phyloP scores from a whole-genome alignment of 2,888 invertebrate genomes.

The Congeria kusceri region DNA sequence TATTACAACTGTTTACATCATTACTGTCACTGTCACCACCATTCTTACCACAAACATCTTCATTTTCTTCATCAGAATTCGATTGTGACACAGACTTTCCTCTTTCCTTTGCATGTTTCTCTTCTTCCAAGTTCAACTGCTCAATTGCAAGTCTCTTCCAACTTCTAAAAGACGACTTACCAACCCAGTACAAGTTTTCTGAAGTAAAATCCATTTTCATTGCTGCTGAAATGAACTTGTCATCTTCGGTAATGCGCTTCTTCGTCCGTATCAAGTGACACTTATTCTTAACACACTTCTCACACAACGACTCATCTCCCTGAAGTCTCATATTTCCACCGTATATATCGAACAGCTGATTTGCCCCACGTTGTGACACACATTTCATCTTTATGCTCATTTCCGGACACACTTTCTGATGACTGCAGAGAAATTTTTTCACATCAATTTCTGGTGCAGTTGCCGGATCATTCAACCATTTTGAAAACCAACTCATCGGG shows the following conservation, averaged over 20 bases:
- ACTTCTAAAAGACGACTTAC: slow-evolving; percentile 87
- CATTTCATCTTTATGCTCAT: slow-evolving; percentile 65
- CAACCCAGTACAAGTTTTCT: slow-evolving; percentile 86
- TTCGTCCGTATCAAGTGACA: slow-evolving; percentile 86
- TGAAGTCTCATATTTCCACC: slow-evolving; percentile 86
- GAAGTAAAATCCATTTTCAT: slow-evolving; percentile 81
- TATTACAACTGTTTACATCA: slow-evolving; percentile 4
- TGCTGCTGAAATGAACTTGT: slow-evolving; percentile 86
- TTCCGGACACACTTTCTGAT: slow-evolving; percentile 66
- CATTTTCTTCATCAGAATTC: slow-evolving; percentile 12
- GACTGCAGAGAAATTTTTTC: slow-evolving; percentile 85
- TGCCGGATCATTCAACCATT: slow-evolving; percentile 86
- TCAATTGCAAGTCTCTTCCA: slow-evolving; percentile 87
- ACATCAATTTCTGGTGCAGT: slow-evolving; percentile 86
- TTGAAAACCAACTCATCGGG: slow-evolving; percentile 87
- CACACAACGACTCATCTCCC: slow-evolving; percentile 79
- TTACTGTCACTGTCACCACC: slow-evolving; percentile 12
- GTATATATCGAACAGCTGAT: slow-evolving; percentile 86
- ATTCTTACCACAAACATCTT: slow-evolving; percentile 18
- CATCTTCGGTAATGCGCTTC: slow-evolving; percentile 86
- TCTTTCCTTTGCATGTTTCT: slow-evolving; percentile 30
- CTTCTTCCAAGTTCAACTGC: slow-evolving; percentile 34
- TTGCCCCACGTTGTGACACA: slow-evolving; percentile 80
- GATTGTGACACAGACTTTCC: slow-evolving; percentile 24
- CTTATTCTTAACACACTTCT: slow-evolving; percentile 86